Evolutionary conservation across 2,797 vertebrate genomes (phyloP).

Genomic region (Leuciscus waleckii): DNA sequence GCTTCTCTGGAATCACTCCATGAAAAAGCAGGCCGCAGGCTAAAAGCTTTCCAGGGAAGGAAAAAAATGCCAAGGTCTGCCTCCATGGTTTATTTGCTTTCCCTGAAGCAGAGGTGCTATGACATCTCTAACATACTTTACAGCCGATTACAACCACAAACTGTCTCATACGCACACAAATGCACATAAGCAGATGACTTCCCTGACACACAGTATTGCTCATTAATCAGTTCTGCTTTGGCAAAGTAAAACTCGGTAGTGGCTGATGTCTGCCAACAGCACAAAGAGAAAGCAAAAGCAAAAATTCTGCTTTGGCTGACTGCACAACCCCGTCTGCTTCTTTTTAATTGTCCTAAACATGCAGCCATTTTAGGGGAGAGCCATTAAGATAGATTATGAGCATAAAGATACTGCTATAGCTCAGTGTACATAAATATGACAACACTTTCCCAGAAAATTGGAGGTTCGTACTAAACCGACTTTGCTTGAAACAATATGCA

Average conservation of each 20-base stretch:
- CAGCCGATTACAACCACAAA: constrained; percentile 26
- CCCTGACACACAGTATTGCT: constrained; percentile 7
- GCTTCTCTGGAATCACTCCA: constrained; percentile 31
- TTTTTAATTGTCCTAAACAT: constrained; percentile 25
- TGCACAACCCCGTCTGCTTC: not conserved
- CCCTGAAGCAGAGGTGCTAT: constrained; percentile 55
- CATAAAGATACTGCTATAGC: not conserved
- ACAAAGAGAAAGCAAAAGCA: constrained; percentile 29
- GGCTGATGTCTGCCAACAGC: constrained; percentile 29
- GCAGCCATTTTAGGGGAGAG: not conserved
- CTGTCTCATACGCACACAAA: not conserved
- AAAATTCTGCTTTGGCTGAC: not conserved
- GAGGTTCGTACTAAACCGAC: not conserved
- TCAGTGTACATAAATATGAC: constrained; percentile 2
- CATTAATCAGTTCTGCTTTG: constrained; percentile 33
- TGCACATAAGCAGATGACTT: constrained; percentile 9
- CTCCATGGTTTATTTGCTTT: constrained; percentile 63
- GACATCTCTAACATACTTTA: constrained; percentile 37
- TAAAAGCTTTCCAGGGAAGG: constrained; percentile 37
- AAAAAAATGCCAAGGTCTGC: constrained; percentile 62
- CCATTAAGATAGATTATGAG: not conserved
- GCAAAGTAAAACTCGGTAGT: not conserved
- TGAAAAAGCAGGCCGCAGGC: constrained; percentile 16
- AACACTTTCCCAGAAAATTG: not conserved
- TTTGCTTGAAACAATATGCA: constrained; percentile 8